A percentile compares a stretch with the other conserved stretches of the same genome.
Evolutionary conservation across 2,113 vertebrate species (phyloP).

Genomic region (Rutilus rutilus): DNA sequence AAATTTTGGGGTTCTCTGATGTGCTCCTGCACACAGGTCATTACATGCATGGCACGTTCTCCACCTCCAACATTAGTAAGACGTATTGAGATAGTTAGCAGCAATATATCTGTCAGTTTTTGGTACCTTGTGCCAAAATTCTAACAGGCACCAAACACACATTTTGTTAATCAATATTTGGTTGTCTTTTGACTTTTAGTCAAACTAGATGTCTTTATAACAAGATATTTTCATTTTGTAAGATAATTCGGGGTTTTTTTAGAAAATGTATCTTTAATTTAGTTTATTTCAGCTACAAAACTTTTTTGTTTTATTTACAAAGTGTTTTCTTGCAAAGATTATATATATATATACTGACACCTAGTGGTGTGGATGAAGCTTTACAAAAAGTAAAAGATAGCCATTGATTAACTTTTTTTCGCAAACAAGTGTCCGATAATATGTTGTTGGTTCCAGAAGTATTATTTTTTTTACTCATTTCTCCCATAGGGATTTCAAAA

Average conservation of each 20-base stretch:
- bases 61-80: slow-evolving; percentile 42
- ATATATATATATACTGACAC: too few relatives aligned
- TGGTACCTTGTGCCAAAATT: slow-evolving; percentile 46
- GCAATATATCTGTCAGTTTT: slow-evolving; percentile 58
- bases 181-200: too few relatives aligned
- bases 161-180: neutral
- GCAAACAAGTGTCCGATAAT: too few relatives aligned
- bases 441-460: too few relatives aligned
- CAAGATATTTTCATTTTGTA: neutral
- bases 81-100: slow-evolving; percentile 57
- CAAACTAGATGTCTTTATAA: neutral
- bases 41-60: slow-evolving; percentile 45
- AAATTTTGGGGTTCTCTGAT: slow-evolving; percentile 4
- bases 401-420: too few relatives aligned
- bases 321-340: too few relatives aligned
- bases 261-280: too few relatives aligned
- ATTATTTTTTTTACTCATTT: too few relatives aligned
- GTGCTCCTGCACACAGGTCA: slow-evolving; percentile 18
- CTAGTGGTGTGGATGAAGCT: too few relatives aligned
- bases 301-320: neutral
- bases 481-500: too few relatives aligned
- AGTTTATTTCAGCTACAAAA: neutral
- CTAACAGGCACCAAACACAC: neutral
- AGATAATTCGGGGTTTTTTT: neutral
- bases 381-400: too few relatives aligned